These are phyloP conservation scores for Megaceryle maxima DNA, from an alignment of 2,113 vertebrate genomes.

Conservation along the genomic window DNA sequence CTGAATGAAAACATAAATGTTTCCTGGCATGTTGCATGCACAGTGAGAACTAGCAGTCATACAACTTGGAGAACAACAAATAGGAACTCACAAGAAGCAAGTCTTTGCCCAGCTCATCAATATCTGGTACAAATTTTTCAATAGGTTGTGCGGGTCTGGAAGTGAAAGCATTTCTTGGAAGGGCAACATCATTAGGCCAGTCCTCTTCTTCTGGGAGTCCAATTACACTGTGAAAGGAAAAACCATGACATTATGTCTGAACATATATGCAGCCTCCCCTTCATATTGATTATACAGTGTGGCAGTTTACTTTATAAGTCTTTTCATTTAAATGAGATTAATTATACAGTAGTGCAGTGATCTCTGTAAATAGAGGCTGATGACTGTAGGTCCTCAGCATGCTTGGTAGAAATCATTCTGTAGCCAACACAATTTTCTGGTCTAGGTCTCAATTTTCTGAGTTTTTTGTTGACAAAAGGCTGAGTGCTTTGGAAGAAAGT, in stretches of 20 bases:
- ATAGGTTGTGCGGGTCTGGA: slow-evolving; percentile 86
- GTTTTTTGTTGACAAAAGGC: neutral
- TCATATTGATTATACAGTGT: neutral
- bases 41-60: neutral
- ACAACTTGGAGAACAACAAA: neutral
- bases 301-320: neutral
- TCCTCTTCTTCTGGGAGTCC: slow-evolving; percentile 93
- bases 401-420: neutral
- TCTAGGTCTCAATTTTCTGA: neutral
- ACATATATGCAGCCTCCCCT: neutral
- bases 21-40: neutral
- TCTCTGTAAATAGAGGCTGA: neutral
- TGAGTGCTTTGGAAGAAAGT: slow-evolving; percentile 23
- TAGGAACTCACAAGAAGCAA: slow-evolving; percentile 87
- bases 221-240: slow-evolving; percentile 81
- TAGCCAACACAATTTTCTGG: neutral
- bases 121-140: slow-evolving; percentile 91
- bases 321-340: neutral
- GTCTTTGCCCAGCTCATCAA: slow-evolving; percentile 92
- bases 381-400: neutral
- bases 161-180: slow-evolving; percentile 92
- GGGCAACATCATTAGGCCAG: slow-evolving; percentile 94
- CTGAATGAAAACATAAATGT: neutral
- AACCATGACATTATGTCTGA: neutral
- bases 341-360: neutral